Evolutionary conservation across 2,888 invertebrate genomes (phyloP).

Genomic region (Ichneumoninae sp.): DNA sequence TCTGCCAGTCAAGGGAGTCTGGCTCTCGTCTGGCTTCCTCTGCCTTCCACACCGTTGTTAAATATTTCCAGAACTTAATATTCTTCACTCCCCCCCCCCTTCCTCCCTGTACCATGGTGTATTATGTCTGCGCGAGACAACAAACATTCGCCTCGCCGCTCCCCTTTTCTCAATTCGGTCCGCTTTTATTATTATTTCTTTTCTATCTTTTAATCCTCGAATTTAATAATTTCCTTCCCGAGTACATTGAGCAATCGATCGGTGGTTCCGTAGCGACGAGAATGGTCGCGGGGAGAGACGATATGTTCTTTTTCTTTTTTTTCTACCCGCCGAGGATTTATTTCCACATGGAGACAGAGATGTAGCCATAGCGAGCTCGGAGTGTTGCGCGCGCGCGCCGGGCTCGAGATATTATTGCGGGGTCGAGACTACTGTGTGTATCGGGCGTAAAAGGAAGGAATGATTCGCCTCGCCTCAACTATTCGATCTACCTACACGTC

Average conservation of each 20-base stretch:
- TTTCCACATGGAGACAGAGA: conserved; percentile 59
- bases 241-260: neutral
- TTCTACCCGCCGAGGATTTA: conserved; percentile 26
- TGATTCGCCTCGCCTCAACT: conserved; percentile 71
- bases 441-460: conserved; percentile 75
- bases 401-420: conserved; percentile 26
- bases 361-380: neutral
- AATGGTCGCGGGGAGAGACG: neutral
- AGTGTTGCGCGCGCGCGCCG: conserved; percentile 15
- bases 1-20: conserved; percentile 65
- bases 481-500: conserved; percentile 75
- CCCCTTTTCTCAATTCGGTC: neutral
- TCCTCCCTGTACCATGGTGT: neutral
- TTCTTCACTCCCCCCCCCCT: neutral
- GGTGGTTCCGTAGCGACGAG: neutral
- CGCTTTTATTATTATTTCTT: neutral
- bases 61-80: conserved; percentile 24
- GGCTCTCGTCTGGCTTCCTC: conserved; percentile 68
- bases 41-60: conserved; percentile 19
- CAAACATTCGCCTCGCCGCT: neutral
- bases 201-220: neutral
- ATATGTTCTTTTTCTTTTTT: neutral
- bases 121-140: conserved; percentile 4
- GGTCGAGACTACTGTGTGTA: conserved; percentile 67
- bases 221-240: neutral